Percentiles rank a stretch among this genome's conserved stretches.
Evolutionary conservation across 2,113 vertebrate genomes (phyloP).

Genomic region (Larimichthys crocea): DNA sequence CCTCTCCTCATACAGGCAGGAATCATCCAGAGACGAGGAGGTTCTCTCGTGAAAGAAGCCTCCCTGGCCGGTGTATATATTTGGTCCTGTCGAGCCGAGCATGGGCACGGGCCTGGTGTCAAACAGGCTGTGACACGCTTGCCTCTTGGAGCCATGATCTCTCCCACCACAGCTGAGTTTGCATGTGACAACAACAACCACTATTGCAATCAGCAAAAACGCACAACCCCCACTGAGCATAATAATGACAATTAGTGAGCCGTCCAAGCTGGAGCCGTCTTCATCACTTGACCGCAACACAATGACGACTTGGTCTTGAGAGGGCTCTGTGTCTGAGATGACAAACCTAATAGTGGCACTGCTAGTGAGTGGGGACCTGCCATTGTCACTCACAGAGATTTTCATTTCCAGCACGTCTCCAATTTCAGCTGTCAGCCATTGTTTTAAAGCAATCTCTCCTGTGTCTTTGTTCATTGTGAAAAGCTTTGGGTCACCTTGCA

Average conservation of each 20-base stretch:
- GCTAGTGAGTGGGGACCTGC: conserved; percentile 62
- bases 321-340: conserved; percentile 71
- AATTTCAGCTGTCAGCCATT: conserved; percentile 53
- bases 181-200: conserved; percentile 77
- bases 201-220: conserved; percentile 79
- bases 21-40: conserved; percentile 70
- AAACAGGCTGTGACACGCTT: conserved; percentile 65
- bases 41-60: conserved; percentile 70
- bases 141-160: conserved; percentile 58
- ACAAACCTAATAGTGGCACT: conserved; percentile 67
- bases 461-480: conserved; percentile 74
- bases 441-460: conserved; percentile 77
- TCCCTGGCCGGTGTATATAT: conserved; percentile 61
- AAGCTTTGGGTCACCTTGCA: conserved; percentile 68
- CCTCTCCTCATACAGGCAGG: conserved; percentile 79
- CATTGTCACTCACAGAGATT: conserved; percentile 77
- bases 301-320: conserved; percentile 76
- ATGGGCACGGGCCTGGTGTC: conserved; percentile 60
- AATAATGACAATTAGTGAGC: conserved; percentile 72
- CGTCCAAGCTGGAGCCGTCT: conserved; percentile 52
- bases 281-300: conserved; percentile 66
- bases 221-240: conserved; percentile 76
- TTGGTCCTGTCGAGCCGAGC: conserved; percentile 41
- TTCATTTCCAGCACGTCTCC: conserved; percentile 67
- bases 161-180: conserved; percentile 53